Evolutionary conservation across 2,888 invertebrate species (phyloP).

Genomic region (Melinopterus prodromus): DNA sequence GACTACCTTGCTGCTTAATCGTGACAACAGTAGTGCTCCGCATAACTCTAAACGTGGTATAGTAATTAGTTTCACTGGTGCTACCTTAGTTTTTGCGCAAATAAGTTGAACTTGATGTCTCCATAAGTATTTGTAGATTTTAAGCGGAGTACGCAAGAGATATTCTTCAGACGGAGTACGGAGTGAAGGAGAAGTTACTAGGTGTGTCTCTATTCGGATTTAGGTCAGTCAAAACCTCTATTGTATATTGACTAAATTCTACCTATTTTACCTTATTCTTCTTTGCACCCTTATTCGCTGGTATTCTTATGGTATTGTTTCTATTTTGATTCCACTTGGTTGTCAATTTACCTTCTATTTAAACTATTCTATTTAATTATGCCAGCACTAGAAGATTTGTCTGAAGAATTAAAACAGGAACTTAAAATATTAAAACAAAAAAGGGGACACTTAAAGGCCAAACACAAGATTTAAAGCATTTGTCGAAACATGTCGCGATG

Average conservation of each 20-base stretch:
- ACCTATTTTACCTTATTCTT: no score
- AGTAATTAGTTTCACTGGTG: conserved; percentile 13
- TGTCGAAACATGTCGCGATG: not conserved
- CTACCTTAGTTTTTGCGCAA: conserved; percentile 15
- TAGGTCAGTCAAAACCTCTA: no score
- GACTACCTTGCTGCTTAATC: not conserved
- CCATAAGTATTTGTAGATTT: not conserved
- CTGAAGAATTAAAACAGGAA: not conserved
- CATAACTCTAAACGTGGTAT: conserved; percentile 32
- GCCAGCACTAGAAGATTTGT: not conserved
- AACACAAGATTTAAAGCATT: not conserved
- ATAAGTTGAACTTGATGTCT: not conserved
- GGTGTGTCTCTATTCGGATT: no score
- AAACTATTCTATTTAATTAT: not conserved
- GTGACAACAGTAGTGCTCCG: conserved; percentile 22
- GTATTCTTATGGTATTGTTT: no score
- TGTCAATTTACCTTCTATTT: no score
- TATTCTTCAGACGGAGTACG: no score
- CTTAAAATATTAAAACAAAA: not conserved
- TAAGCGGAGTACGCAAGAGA: no score
- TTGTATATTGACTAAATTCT: no score
- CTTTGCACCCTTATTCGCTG: no score
- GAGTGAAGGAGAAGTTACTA: no score
- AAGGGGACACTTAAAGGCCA: not conserved
- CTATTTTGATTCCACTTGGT: no score